phyloP scores from a whole-genome alignment of 2,113 vertebrate species.

The Daphoenositta chrysoptera region DNA sequence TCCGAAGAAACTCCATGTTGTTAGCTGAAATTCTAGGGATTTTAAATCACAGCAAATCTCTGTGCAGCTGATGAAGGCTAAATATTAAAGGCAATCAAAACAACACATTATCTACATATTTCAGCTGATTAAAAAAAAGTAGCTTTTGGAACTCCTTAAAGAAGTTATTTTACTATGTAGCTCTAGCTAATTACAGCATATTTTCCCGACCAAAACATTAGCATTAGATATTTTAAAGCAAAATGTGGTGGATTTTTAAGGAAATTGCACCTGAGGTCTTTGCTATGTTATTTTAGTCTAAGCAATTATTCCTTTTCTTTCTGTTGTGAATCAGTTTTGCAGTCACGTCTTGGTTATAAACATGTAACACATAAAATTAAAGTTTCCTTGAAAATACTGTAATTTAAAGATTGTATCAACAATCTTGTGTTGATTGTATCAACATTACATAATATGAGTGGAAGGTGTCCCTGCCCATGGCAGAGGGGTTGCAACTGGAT shows the following conservation, averaged over 20 bases:
- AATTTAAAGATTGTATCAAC: not conserved
- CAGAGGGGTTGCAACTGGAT: not conserved
- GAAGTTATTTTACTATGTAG: slow-evolving; percentile 38
- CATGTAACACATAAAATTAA: not conserved
- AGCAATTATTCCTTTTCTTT: not conserved
- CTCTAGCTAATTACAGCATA: slow-evolving; percentile 3
- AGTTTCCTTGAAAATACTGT: not conserved
- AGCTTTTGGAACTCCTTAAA: slow-evolving; percentile 35
- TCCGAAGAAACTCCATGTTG: slow-evolving; percentile 61
- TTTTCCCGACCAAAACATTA: slow-evolving; percentile 23
- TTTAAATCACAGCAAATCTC: slow-evolving; percentile 72
- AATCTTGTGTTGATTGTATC: no score
- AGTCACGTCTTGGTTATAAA: not conserved
- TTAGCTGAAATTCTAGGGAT: slow-evolving; percentile 70
- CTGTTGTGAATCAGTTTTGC: not conserved
- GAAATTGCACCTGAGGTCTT: not conserved
- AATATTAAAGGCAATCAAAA: slow-evolving; percentile 74
- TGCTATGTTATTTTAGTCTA: not conserved
- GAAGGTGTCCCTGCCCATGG: not conserved
- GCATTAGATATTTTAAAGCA: slow-evolving; percentile 12
- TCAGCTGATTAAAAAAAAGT: slow-evolving; percentile 69
- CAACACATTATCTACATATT: slow-evolving; percentile 75
- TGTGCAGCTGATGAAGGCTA: slow-evolving; percentile 70
- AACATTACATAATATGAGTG: not conserved
- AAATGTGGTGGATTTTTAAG: not conserved